Conservation (phyloP, 2,888 invertebrate genomes). For the Philonicus albiceps region DNA sequence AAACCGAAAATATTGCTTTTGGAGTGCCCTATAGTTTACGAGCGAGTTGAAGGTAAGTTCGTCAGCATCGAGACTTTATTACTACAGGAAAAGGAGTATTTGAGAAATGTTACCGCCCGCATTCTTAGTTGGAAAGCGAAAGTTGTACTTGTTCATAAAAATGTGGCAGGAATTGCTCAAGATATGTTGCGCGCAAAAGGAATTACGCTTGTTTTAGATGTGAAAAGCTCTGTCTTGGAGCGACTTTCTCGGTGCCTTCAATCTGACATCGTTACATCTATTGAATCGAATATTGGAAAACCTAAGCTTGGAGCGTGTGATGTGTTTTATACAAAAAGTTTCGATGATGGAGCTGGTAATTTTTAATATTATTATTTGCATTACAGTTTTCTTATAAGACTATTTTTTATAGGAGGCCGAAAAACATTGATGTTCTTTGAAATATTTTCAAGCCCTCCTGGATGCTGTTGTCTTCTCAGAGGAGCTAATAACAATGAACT, state of each 20-base stretch:
- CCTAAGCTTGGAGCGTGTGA: constrained; percentile 86
- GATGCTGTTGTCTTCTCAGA: constrained; percentile 87
- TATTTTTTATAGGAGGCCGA: constrained; percentile 65
- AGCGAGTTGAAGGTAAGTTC: constrained; percentile 90
- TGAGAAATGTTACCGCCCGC: constrained; percentile 84
- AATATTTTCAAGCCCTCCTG: constrained; percentile 83
- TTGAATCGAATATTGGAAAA: constrained; percentile 85
- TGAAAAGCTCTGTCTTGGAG: constrained; percentile 82
- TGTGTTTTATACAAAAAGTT: constrained; percentile 77
- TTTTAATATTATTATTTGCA: neutral
- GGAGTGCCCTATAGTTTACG: constrained; percentile 92
- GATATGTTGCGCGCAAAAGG: constrained; percentile 80
- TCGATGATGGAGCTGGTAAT: constrained; percentile 64
- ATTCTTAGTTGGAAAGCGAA: constrained; percentile 85
- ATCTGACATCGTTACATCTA: constrained; percentile 84
- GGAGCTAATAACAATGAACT: constrained; percentile 82
- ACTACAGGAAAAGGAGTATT: constrained; percentile 89
- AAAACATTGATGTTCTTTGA: constrained; percentile 96
- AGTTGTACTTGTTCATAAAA: constrained; percentile 88
- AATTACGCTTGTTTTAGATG: constrained; percentile 87
- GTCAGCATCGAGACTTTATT: constrained; percentile 93
- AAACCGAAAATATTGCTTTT: constrained; percentile 87
- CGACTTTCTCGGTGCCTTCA: constrained; percentile 79
- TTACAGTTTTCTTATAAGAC: neutral
- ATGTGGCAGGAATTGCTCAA: constrained; percentile 86